phyloP scores from a whole-genome alignment of 2,888 invertebrate genomes.

The Melinaea marsaeus region DNA sequence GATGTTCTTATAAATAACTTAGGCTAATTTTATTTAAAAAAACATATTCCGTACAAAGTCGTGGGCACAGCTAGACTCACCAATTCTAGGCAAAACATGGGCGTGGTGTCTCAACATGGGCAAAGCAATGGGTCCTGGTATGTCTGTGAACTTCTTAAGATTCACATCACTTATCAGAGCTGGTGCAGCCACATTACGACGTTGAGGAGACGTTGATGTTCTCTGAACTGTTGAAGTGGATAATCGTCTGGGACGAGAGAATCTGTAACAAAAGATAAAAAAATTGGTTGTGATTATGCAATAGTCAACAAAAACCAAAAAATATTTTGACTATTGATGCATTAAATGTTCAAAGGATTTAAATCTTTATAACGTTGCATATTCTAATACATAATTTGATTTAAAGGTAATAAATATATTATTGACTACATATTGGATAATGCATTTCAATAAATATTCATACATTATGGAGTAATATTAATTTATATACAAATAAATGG shows the following conservation, averaged over 20 bases:
- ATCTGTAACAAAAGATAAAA: conserved; percentile 36
- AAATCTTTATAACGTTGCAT: too few species aligned
- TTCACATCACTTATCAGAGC: conserved; percentile 27
- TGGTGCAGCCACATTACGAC: conserved; percentile 47
- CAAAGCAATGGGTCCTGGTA: conserved; percentile 65
- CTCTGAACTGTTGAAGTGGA: conserved; percentile 48
- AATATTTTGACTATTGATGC: not conserved
- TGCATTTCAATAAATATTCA: too few species aligned
- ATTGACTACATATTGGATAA: too few species aligned
- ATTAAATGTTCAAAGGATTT: not conserved
- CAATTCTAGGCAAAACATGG: conserved; percentile 66
- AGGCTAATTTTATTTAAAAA: too few species aligned
- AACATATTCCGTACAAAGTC: too few species aligned
- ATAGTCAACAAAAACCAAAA: not conserved
- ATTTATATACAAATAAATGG: too few species aligned
- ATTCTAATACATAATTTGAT: too few species aligned
- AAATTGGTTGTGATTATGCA: too few species aligned
- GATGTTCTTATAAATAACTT: too few species aligned
- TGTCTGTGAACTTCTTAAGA: conserved; percentile 56
- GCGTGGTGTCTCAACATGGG: conserved; percentile 68
- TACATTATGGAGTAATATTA: too few species aligned
- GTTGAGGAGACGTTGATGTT: conserved; percentile 63
- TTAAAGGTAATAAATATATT: too few species aligned
- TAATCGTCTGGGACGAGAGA: conserved; percentile 54
- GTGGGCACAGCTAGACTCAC: conserved; percentile 35